Percentiles rank a stretch among this genome's conserved stretches.
These are phyloP conservation scores for Listrodromus nycthemerus DNA, from an alignment of 2,888 invertebrate species.

Conservation along the genomic window DNA sequence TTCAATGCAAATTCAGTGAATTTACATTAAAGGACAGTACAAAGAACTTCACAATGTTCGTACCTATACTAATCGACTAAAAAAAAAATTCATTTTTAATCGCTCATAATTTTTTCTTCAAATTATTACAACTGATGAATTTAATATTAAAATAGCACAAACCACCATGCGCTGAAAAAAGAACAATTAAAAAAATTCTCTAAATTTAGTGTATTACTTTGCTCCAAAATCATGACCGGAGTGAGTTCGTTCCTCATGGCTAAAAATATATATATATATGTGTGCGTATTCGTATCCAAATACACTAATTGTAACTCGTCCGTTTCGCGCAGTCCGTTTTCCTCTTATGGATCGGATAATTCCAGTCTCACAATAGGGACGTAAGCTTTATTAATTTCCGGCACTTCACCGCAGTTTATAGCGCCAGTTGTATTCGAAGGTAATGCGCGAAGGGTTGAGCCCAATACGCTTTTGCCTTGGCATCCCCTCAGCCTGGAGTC, in stretches of 20 bases:
- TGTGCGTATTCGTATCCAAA: neutral
- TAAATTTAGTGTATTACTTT: no score
- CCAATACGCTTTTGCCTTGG: constrained; percentile 36
- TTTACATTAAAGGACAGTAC: neutral
- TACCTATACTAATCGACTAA: neutral
- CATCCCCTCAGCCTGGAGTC: constrained; percentile 27
- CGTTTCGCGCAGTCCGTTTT: neutral
- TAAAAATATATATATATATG: neutral
- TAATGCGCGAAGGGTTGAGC: constrained; percentile 51
- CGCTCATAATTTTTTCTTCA: neutral
- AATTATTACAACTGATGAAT: neutral
- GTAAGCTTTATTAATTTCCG: constrained; percentile 70
- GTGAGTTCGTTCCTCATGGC: no score
- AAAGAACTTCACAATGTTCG: neutral
- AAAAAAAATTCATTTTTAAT: neutral
- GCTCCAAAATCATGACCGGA: no score
- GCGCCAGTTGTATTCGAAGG: constrained; percentile 49
- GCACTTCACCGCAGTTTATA: constrained; percentile 60
- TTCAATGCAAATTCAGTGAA: neutral
- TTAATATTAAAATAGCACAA: neutral
- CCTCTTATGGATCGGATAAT: neutral
- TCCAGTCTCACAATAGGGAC: constrained; percentile 30
- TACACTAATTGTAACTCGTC: neutral
- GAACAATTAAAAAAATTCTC: no score
- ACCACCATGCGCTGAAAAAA: no score